Percentiles rank a stretch among this genome's conserved stretches.
phyloP scores from a whole-genome alignment of 2,888 invertebrate species.

The Nowickia ferox region DNA sequence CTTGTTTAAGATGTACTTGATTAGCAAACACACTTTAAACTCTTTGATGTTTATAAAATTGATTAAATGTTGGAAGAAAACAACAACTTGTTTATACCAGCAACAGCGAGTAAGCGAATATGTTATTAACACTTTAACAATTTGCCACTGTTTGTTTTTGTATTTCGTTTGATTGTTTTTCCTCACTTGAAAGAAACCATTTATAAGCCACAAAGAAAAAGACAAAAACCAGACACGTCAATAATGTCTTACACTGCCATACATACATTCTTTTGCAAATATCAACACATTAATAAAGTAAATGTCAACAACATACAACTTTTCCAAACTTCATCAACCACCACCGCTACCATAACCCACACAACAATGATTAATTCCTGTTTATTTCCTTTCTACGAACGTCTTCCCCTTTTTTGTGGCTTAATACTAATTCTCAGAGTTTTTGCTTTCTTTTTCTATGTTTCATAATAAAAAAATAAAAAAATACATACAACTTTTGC shows the following conservation, averaged over 20 bases:
- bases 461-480: too few relatives aligned
- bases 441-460: too few relatives aligned
- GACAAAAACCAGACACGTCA: neutral
- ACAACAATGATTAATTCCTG: slow-evolving; percentile 47
- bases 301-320: slow-evolving; percentile 68
- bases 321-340: slow-evolving; percentile 25
- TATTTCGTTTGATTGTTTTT: slow-evolving; percentile 4
- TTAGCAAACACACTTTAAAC: slow-evolving; percentile 34
- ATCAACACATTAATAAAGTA: slow-evolving; percentile 68
- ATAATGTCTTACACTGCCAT: slow-evolving; percentile 7
- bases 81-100: slow-evolving; percentile 28
- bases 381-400: slow-evolving; percentile 35
- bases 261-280: slow-evolving; percentile 55
- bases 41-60: slow-evolving; percentile 58
- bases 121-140: slow-evolving; percentile 69
- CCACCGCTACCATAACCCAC: slow-evolving; percentile 12
- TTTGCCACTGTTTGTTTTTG: slow-evolving; percentile 40
- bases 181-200: neutral
- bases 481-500: too few relatives aligned
- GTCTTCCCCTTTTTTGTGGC: slow-evolving; percentile 3
- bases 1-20: slow-evolving; percentile 26
- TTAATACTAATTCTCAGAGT: slow-evolving; percentile 17
- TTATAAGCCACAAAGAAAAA: neutral
- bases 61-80: slow-evolving; percentile 39
- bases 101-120: slow-evolving; percentile 39